Conservation (phyloP, 2,797 vertebrate genomes). For the Sphenopsis melanotis region DNA sequence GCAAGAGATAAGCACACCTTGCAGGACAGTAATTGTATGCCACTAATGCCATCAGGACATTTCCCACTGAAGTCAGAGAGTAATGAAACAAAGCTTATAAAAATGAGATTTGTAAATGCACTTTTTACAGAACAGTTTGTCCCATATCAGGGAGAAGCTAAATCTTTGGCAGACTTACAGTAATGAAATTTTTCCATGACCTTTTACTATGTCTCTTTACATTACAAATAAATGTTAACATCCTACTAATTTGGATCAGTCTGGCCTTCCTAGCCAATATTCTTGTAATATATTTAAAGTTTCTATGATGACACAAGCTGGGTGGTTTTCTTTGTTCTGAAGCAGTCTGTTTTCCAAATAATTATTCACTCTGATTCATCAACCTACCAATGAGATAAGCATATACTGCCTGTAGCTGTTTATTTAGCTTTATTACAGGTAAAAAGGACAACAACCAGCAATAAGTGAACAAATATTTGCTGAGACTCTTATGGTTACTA, state of each 20-base stretch:
- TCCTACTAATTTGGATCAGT: constrained; percentile 54
- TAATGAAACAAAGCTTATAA: not conserved
- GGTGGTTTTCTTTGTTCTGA: constrained; percentile 33
- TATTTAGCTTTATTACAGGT: constrained; percentile 57
- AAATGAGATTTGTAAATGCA: not conserved
- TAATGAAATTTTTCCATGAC: constrained; percentile 45
- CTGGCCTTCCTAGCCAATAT: constrained; percentile 32
- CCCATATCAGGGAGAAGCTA: not conserved
- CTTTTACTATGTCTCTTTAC: constrained; percentile 53
- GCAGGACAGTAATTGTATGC: not conserved
- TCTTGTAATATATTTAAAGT: constrained; percentile 21
- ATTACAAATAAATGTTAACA: constrained; percentile 49
- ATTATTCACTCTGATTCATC: constrained; percentile 45
- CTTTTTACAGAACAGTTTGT: not conserved
- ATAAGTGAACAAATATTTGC: constrained; percentile 50
- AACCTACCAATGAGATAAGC: constrained; percentile 4
- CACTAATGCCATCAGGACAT: not conserved
- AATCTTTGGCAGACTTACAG: not conserved
- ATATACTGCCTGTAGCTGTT: constrained; percentile 5
- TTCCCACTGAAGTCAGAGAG: not conserved
- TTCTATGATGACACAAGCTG: constrained; percentile 1
- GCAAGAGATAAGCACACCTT: not conserved
- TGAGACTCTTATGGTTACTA: not conserved
- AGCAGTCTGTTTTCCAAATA: constrained; percentile 42
- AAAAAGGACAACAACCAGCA: constrained; percentile 14